Conservation (phyloP, 1,140 invertebrate genomes). For the Bathynomus jamesi region DNA sequence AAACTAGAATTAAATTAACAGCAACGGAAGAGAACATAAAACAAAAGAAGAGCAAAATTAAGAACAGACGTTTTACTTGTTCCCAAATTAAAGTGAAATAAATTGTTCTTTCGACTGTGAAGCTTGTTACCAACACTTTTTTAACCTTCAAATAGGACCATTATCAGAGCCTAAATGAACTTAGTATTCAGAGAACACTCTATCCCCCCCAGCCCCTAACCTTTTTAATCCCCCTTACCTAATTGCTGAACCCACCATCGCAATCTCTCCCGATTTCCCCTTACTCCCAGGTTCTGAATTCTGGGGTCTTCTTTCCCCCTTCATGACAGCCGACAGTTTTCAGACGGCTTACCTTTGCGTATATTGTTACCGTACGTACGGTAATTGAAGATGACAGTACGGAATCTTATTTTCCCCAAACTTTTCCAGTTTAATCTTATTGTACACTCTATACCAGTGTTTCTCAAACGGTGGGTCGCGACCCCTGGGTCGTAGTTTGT, state of each 20-base stretch:
- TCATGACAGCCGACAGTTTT: neutral
- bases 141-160: neutral
- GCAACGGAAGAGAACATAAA: too few relatives aligned
- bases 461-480: too few relatives aligned
- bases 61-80: too few relatives aligned
- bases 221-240: neutral
- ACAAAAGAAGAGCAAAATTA: too few relatives aligned
- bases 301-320: neutral
- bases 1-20: too few relatives aligned
- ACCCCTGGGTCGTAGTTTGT: too few relatives aligned
- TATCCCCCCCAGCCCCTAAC: neutral
- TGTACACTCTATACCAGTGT: too few relatives aligned
- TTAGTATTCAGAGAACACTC: neutral
- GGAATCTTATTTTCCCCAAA: neutral
- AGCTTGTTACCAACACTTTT: neutral
- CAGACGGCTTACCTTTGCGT: neutral
- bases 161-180: neutral
- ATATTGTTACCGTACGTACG: neutral
- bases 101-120: neutral
- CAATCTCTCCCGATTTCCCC: neutral
- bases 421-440: too few relatives aligned
- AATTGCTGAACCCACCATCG: neutral
- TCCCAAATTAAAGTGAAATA: slow-evolving; percentile 1
- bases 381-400: neutral
- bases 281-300: neutral